Percentiles rank a stretch among this genome's conserved stretches.
These are phyloP conservation scores for Chymomyza costata DNA, from an alignment of 1,140 invertebrate species.

Conservation along the genomic window DNA sequence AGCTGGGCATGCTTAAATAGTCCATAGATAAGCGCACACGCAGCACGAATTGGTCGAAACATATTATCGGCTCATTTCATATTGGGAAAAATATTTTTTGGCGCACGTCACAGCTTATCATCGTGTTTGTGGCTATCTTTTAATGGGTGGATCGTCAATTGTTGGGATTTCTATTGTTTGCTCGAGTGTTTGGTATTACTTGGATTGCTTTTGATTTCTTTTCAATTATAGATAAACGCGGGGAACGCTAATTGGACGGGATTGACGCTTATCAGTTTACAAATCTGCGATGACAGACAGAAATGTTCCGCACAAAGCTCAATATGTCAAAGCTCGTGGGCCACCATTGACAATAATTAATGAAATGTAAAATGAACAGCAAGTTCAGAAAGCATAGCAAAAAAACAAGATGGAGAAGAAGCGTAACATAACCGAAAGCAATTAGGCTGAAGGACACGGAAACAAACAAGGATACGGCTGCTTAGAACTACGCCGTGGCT, in stretches of 20 bases:
- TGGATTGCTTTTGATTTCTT: conserved; percentile 1
- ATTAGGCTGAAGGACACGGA: conserved; percentile 43
- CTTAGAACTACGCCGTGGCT: conserved; percentile 4
- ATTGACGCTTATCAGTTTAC: conserved; percentile 6
- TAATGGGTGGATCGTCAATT: too few species aligned
- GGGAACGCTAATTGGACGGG: conserved; percentile 3
- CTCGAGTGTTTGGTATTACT: conserved; percentile 5
- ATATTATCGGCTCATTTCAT: conserved; percentile 3
- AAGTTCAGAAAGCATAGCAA: neutral
- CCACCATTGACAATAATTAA: conserved; percentile 68
- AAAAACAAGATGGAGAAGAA: conserved; percentile 27
- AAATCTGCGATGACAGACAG: neutral
- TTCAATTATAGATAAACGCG: conserved; percentile 11
- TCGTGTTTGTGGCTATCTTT: too few species aligned
- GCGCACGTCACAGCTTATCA: too few species aligned
- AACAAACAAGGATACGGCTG: conserved; percentile 8
- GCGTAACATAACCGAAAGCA: conserved; percentile 40
- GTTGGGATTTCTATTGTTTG: too few species aligned
- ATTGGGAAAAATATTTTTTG: conserved; percentile 46
- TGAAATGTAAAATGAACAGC: conserved; percentile 69
- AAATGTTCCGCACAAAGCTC: conserved; percentile 43
- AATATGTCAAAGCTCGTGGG: conserved; percentile 66
- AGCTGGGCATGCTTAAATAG: conserved; percentile 51
- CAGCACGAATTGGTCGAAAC: conserved; percentile 16
- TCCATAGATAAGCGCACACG: conserved; percentile 13